Evolutionary conservation across 2,113 vertebrate species (phyloP).

Genomic region (Sula dactylatra): DNA sequence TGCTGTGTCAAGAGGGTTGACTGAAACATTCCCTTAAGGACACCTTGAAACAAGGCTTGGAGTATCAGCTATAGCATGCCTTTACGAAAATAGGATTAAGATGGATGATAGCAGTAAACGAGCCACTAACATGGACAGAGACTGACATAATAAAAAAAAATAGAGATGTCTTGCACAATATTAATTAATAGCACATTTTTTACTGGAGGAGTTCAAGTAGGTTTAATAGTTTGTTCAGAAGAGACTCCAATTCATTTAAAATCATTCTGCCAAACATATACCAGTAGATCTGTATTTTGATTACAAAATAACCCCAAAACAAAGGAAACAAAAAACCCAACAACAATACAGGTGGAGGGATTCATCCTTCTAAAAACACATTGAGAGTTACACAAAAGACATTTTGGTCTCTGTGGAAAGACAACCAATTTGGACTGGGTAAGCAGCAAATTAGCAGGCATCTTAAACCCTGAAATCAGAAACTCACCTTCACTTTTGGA

Average conservation of each 20-base stretch:
- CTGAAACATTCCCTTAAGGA: neutral
- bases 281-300: neutral
- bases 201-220: neutral
- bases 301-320: neutral
- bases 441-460: neutral
- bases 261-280: neutral
- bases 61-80: neutral
- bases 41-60: neutral
- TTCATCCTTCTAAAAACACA: neutral
- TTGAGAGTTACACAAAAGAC: neutral
- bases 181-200: neutral
- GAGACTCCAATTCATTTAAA: neutral
- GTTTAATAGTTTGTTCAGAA: neutral
- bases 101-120: neutral
- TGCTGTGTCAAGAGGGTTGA: neutral
- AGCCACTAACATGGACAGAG: neutral
- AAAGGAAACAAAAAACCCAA: neutral
- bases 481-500: neutral
- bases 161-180: neutral
- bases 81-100: neutral
- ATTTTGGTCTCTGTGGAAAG: neutral
- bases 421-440: neutral
- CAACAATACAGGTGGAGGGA: rapidly evolving
- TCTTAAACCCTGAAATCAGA: neutral
- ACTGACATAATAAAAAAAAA: neutral